These are phyloP conservation scores for Heliconius eleuchia DNA, from an alignment of 1,140 invertebrate species.

Conservation along the genomic window DNA sequence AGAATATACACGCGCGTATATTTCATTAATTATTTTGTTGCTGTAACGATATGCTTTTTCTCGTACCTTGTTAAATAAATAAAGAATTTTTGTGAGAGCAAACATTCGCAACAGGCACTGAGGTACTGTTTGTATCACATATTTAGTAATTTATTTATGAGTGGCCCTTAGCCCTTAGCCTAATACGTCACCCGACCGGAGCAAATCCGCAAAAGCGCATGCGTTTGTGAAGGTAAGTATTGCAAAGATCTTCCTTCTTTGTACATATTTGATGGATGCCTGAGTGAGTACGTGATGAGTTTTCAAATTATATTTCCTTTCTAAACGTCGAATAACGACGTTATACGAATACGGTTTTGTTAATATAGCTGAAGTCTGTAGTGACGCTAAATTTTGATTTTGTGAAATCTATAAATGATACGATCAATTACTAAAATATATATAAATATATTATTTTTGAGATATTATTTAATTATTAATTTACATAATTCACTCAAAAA, in stretches of 20 bases:
- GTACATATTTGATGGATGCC: conserved; percentile 67
- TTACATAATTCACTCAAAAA: too few species aligned
- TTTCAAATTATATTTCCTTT: conserved; percentile 57
- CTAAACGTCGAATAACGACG: conserved; percentile 63
- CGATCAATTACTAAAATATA: too few species aligned
- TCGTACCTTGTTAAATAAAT: conserved; percentile 8
- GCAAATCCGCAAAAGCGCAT: conserved; percentile 60
- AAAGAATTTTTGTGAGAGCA: conserved; percentile 26
- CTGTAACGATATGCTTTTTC: neutral
- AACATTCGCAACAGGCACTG: conserved; percentile 18
- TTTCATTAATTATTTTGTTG: neutral
- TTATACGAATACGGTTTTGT: conserved; percentile 20
- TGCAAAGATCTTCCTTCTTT: conserved; percentile 66
- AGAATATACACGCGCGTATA: neutral
- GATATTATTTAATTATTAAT: too few species aligned
- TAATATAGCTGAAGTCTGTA: neutral
- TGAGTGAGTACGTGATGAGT: conserved; percentile 58
- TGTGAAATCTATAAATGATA: too few species aligned
- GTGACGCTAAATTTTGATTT: too few species aligned
- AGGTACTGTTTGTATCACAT: conserved; percentile 39
- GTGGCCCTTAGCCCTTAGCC: conserved; percentile 45
- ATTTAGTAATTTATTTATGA: conserved; percentile 71
- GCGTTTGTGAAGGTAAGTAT: conserved; percentile 54
- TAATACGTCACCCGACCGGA: conserved; percentile 54
- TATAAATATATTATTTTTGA: too few species aligned